Evolutionary conservation across 1,140 invertebrate genomes (phyloP).

Genomic region (Hylaeus anthracinus): DNA sequence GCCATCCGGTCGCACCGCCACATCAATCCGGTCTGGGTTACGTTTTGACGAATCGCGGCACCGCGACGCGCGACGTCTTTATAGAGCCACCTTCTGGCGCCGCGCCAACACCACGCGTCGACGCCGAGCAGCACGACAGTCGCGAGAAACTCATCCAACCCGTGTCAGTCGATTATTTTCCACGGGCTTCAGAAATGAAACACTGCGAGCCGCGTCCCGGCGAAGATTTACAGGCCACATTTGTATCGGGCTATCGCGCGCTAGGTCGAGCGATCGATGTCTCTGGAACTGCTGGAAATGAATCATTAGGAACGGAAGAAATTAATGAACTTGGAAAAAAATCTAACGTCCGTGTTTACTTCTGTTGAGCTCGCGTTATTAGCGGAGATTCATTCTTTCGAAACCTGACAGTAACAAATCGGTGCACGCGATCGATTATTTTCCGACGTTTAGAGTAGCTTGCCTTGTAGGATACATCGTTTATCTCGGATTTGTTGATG

Average conservation of each 20-base stretch:
- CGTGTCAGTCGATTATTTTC: conserved; percentile 50
- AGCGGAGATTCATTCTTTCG: too few species aligned
- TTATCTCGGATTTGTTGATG: too few species aligned
- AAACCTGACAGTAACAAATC: too few species aligned
- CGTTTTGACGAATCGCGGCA: conserved; percentile 76
- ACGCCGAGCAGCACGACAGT: conserved; percentile 21
- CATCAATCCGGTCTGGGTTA: conserved; percentile 74
- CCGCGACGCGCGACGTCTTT: conserved; percentile 69
- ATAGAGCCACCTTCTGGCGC: conserved; percentile 66
- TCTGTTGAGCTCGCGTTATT: too few species aligned
- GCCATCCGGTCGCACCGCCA: conserved; percentile 70
- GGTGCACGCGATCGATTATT: too few species aligned
- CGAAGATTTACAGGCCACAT: conserved; percentile 44
- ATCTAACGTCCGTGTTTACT: too few species aligned
- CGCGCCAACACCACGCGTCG: conserved; percentile 56
- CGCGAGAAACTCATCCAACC: conserved; percentile 8
- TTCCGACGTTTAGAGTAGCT: too few species aligned
- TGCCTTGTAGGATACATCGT: too few species aligned
- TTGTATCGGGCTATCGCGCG: conserved; percentile 41
- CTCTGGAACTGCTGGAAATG: not conserved
- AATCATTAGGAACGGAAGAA: conserved; percentile 14
- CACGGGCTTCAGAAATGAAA: conserved; percentile 27
- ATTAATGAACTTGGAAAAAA: too few species aligned
- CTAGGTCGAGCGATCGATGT: conserved; percentile 34
- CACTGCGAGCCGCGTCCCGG: not conserved